Base-by-base conservation (phyloP, 2,888 invertebrate genomes). In the Drosophila lutescens region DNA sequence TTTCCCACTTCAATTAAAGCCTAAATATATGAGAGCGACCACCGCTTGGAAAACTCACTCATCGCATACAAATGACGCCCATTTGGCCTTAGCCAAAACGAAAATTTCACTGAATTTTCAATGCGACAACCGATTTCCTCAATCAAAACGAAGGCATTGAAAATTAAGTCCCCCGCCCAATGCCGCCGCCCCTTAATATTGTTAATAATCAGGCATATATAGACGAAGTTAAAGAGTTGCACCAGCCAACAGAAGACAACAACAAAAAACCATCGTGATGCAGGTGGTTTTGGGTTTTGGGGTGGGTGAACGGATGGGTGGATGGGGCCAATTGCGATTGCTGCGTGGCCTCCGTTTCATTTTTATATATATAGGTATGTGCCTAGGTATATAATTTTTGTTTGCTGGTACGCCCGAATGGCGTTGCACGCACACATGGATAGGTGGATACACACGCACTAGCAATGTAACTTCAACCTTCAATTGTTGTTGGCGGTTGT, bases 371-470 rank as follows among this genome's bases (percentile, higher is more conserved):
- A 49, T 20, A 12, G 6, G 12, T 13, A 43, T 6, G 15, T 41
- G 12, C 5, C 0, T 20, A 44, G 15, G 20, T 58, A 43, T 59
- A 58, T 56, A 60, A 46, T 47, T 53, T 55, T 50, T 50, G 57
- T 43, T 72, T 86, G 86, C 86, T 72, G 80, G 86, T 88, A 84
- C 88, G 84, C 84, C 84, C 88, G 87, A 88, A 88, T 86, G 88
- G 81, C 88, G 86, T 76, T 84, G 88, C 88, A 86, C 83, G 78
- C 81, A 82, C 81, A 69, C 76, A 38, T 30, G 67, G 51, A 56
- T 15, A 58, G 54, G 43, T 46, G 44, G 50, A 53, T 17, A 68
- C 63, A 76, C 80, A 79, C 80, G 58, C 73, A 76, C 78, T 51
- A 41, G 47, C 79, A 74, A 69, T 88, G 83, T 86, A 86, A 80